phyloP scores from a whole-genome alignment of 2,797 vertebrate species.

The Serranus cabrilla region DNA sequence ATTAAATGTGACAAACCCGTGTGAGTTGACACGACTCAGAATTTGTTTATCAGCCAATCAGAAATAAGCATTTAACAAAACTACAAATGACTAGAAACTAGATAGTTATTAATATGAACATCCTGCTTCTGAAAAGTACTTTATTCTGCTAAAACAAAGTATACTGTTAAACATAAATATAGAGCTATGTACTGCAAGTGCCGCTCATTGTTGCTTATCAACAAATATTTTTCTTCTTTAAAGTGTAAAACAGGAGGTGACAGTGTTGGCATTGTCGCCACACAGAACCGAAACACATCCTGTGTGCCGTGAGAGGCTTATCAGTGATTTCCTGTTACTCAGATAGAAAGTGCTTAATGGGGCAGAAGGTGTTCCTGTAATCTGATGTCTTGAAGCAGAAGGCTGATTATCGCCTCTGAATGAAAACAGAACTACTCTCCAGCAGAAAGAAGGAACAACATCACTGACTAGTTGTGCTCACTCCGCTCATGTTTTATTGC shows the following conservation, averaged over 20 bases:
- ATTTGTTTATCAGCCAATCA: conserved; percentile 14
- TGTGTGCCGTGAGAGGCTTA: conserved; percentile 38
- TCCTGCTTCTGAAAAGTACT: neutral
- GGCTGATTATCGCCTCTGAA: conserved; percentile 32
- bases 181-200: neutral
- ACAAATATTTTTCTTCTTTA: neutral
- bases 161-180: neutral
- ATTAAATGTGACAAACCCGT: neutral
- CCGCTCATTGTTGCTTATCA: neutral
- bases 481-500: neutral
- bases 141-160: neutral
- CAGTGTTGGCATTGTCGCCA: conserved; percentile 3
- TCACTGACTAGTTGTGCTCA: neutral
- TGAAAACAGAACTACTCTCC: conserved; percentile 48
- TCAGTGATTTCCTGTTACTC: conserved; percentile 72
- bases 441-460: neutral
- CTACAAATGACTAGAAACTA: neutral
- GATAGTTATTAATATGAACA: neutral
- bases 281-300: conserved; percentile 31
- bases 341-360: conserved; percentile 74
- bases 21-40: neutral
- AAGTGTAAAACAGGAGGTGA: conserved; percentile 7
- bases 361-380: conserved; percentile 72
- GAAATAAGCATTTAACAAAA: neutral
- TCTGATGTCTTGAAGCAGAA: conserved; percentile 53